phyloP scores from a whole-genome alignment of 2,888 invertebrate species.

The Entomobrya proxima region DNA sequence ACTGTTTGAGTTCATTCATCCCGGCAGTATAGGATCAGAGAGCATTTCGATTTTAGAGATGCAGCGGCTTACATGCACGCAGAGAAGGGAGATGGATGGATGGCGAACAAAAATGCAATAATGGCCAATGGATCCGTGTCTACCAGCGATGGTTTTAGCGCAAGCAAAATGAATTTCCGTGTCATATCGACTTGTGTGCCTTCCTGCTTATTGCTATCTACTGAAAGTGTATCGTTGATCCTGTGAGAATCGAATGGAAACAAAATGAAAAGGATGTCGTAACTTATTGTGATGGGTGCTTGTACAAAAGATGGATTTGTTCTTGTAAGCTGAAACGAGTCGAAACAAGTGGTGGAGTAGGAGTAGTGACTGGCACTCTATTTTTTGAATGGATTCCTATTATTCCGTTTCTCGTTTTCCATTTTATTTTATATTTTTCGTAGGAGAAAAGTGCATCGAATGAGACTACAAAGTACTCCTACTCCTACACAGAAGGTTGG shows the following conservation, averaged over 20 bases:
- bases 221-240: background rate
- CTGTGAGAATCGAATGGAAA: too few species aligned
- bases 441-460: constrained; percentile 41
- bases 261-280: background rate
- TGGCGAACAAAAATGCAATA: constrained; percentile 36
- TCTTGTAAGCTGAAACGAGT: background rate
- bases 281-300: background rate
- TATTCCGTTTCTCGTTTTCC: constrained; percentile 3
- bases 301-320: constrained; percentile 17
- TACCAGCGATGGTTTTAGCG: background rate
- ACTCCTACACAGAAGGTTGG: background rate
- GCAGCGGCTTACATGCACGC: background rate
- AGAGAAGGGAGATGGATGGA: background rate
- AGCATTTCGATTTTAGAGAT: too few species aligned
- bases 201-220: background rate
- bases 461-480: background rate
- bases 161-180: background rate
- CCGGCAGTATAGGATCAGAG: background rate
- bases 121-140: background rate
- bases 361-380: background rate
- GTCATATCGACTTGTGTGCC: background rate
- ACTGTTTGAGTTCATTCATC: constrained; percentile 27
- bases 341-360: constrained; percentile 55
- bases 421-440: constrained; percentile 45
- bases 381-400: constrained; percentile 15